Evolutionary conservation across 2,113 vertebrate genomes (phyloP), one percentile per base, ranked within the genome.

Genomic region (Hyla sarda): DNA sequence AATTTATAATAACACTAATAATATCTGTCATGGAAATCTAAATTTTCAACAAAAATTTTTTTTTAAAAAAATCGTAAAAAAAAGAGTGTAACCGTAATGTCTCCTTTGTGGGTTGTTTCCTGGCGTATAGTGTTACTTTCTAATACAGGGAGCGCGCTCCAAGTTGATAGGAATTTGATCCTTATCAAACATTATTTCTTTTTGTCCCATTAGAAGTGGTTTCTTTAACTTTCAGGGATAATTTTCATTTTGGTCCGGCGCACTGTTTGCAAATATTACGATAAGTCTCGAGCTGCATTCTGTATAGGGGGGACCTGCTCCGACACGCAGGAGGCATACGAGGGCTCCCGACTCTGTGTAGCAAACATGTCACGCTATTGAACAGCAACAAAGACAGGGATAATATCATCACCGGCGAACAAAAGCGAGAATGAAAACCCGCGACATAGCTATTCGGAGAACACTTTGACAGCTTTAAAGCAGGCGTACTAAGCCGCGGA

Each of bases 301-400:
- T 58, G n/a, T 25, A 62, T 25, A n/a, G 34, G 25, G 28, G 65
- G 23, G 34, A 87, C 85, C 77, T 87, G 85, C 78, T 81, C 5
- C n/a, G 78, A 71, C 85, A 87, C 60, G 85, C n/a, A 87, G 23
- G 41, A 62, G 34, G 65, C 37, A 50, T 74, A 69, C 69, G 37
- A 28, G 56, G 85, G 85, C 47, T 87, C 78, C 78, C 69, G 37
- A 25, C 54, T 87, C 48, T 86, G 76, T 81, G 76, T 71, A 86
- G 47, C 77, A 72, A 81, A 86, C 85, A 82, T 87, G 85, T 82
- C 85, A 74, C 28, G 85, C 85, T 82, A 74, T 87, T 73, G 85
- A 87, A 80, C 56, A 74, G 45, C 23, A 87, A 87, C 85, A 87
- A 87, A 82, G 69, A 25, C 21, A 41, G 21, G 69, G 78, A 81